Base-by-base conservation (phyloP, 1,140 invertebrate species). In the Dendroctonus valens region DNA sequence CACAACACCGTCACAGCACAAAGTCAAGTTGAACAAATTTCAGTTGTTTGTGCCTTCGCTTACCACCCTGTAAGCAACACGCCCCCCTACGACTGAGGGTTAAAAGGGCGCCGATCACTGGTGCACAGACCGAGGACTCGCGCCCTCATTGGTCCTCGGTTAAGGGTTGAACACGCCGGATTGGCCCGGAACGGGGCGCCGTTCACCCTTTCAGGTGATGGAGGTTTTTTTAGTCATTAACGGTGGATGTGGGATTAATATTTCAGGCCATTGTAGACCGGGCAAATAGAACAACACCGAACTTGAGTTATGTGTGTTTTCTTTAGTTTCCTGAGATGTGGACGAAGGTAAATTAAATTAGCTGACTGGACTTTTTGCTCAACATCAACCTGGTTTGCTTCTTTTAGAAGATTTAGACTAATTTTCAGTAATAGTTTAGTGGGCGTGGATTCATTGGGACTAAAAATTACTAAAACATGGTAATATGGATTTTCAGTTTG, bases 61-160 rank as follows among this genome's bases (percentile, higher is more conserved):
- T 39, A n/a, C 58, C 61, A 69, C 69, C 61, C 65, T 65, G 65
- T 68, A 65, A 48, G 11, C 15, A 48, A 70, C 59, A 52, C 48
- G 41, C 40, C 70, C 74, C 65, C 62, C 65, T 38, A 58, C 51
- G 60, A 64, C 69, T 68, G 68, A 69, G 72, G 72, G 72, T 74
- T 76, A 75, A 76, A 76, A 76, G 73, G 70, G 60, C 73, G 74
- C 44, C 73, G 74, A 74, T 74, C 75, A 71, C 65, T 68, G 72
- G 73, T 70, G 55, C 65, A 64, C 60, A 62, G 69, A 60, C 68
- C 52, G 70, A 67, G 62, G 58, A 40, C 55, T 46, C 41, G 46
- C 59, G 54, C 40, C 37, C 40, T 58, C 39, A 76, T 76, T 76
- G 73, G 75, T 44, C 64, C 57, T 49, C 52, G 52, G 57, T 62